These are phyloP conservation scores for Anabas testudineus DNA, from an alignment of 2,797 vertebrate genomes.

Conservation along the genomic window DNA sequence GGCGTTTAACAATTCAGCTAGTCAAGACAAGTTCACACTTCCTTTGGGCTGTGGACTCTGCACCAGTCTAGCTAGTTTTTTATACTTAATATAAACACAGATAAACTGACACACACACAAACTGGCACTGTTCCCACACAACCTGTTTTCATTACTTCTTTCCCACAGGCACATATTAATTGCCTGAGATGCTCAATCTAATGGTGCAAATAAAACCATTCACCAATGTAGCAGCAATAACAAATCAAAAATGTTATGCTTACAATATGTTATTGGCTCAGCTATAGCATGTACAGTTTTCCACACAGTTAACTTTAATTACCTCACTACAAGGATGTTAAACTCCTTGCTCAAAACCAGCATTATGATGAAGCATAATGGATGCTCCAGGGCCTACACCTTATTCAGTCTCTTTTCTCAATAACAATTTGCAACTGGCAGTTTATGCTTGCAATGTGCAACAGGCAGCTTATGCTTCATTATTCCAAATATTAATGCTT, in stretches of 20 bases:
- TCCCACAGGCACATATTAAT: constrained; percentile 33
- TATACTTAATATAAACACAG: constrained; percentile 73
- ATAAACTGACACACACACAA: constrained; percentile 62
- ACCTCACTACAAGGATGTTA: constrained; percentile 16
- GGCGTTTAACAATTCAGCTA: constrained; percentile 56
- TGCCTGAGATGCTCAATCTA: constrained; percentile 39
- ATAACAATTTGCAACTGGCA: neutral
- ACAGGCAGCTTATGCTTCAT: neutral
- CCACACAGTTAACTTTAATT: constrained; percentile 29
- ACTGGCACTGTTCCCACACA: constrained; percentile 43
- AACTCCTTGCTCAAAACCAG: constrained; percentile 7
- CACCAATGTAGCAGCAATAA: constrained; percentile 32
- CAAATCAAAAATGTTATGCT: constrained; percentile 35
- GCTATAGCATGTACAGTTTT: constrained; percentile 28
- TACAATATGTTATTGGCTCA: constrained; percentile 22
- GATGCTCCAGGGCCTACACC: neutral
- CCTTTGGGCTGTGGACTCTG: constrained; percentile 74
- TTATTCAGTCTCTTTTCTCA: neutral
- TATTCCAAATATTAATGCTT: neutral
- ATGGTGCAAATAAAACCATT: constrained; percentile 52
- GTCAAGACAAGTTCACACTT: constrained; percentile 71
- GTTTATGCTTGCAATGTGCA: no score
- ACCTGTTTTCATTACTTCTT: constrained; percentile 72
- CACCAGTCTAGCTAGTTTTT: constrained; percentile 78
- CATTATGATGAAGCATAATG: neutral